Conservation (phyloP, 2,888 invertebrate species). For the Phortica magna region DNA sequence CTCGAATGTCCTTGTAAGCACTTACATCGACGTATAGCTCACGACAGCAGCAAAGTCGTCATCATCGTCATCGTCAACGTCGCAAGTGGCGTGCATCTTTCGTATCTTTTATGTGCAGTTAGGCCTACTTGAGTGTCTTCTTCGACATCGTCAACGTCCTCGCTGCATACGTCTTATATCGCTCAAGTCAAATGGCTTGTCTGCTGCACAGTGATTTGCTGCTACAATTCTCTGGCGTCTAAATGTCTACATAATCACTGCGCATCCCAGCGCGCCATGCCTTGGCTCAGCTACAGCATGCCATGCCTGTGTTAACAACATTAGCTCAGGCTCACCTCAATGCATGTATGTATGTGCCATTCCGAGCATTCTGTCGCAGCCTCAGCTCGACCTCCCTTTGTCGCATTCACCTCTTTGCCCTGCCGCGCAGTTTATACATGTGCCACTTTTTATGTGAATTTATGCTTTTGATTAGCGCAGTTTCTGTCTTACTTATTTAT, state of each 20-base stretch:
- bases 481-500: conserved; percentile 50
- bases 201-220: neutral
- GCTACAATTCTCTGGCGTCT: neutral
- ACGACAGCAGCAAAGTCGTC: neutral
- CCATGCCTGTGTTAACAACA: conserved; percentile 40
- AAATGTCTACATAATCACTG: conserved; percentile 49
- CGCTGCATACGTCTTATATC: neutral
- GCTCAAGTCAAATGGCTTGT: neutral
- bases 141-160: neutral
- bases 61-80: too few relatives aligned
- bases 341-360: neutral
- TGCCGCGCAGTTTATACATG: neutral
- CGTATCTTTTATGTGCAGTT: neutral
- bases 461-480: conserved; percentile 70
- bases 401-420: conserved; percentile 38
- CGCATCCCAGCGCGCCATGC: conserved; percentile 67
- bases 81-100: too few relatives aligned
- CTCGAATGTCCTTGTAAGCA: conserved; percentile 1
- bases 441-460: conserved; percentile 66
- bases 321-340: conserved; percentile 48
- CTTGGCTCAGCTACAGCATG: too few relatives aligned
- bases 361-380: conserved; percentile 5
- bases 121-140: conserved; percentile 9
- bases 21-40: neutral
- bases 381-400: conserved; percentile 7